Conservation (phyloP, 2,797 vertebrate genomes). For the Acestrorhynchus altus region DNA sequence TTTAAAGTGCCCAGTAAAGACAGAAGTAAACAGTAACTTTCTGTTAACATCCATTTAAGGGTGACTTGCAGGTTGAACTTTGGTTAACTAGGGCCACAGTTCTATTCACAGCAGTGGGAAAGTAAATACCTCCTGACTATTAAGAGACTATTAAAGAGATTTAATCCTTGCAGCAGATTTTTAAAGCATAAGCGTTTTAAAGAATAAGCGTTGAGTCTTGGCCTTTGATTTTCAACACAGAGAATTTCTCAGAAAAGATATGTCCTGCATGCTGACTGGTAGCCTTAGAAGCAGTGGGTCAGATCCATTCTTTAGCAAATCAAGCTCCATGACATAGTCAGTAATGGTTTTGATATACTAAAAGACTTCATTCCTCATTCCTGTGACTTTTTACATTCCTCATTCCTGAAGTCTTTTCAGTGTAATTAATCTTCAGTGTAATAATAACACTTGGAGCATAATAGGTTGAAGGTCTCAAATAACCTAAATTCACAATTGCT, state of each 20-base stretch:
- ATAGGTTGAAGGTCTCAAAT: background rate
- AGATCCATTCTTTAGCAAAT: background rate
- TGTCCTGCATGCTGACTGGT: background rate
- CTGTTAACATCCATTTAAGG: conserved; percentile 59
- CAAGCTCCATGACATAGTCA: background rate
- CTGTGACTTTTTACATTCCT: no score
- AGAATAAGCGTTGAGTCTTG: no score
- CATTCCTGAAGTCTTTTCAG: no score
- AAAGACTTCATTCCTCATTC: background rate
- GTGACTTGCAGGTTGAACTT: background rate
- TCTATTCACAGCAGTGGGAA: background rate
- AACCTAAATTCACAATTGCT: background rate
- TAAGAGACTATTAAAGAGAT: conserved; percentile 19
- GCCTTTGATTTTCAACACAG: conserved; percentile 27
- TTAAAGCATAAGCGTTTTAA: conserved; percentile 9
- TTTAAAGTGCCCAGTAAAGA: background rate
- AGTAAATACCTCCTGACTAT: no score
- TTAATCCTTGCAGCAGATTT: conserved; percentile 23
- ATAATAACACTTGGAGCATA: no score
- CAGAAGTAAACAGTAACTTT: conserved; percentile 47
- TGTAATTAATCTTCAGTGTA: no score
- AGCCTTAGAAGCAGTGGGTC: background rate
- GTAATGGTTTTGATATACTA: background rate
- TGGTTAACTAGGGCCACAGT: background rate
- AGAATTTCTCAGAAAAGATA: conserved; percentile 9